Conservation (phyloP, 2,888 invertebrate genomes). For the Glaucopsyche alexis region DNA sequence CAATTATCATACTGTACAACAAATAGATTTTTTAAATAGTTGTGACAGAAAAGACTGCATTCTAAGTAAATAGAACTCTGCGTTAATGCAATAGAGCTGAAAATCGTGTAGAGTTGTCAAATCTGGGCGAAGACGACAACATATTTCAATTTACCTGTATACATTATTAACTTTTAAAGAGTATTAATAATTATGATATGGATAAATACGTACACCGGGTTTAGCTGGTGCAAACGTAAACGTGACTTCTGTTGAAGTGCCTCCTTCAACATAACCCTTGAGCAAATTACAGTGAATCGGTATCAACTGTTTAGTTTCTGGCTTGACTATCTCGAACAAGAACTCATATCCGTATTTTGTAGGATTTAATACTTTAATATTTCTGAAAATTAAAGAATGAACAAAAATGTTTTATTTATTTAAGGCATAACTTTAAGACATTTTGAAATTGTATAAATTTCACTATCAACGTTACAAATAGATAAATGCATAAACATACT, state of each 20-base stretch:
- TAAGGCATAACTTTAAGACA: neutral
- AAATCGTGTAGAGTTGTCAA: too few relatives aligned
- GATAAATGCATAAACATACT: slow-evolving; percentile 50
- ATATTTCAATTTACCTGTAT: too few relatives aligned
- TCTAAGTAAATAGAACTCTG: too few relatives aligned
- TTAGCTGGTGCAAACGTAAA: slow-evolving; percentile 83
- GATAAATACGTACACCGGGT: slow-evolving; percentile 66
- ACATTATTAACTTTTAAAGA: too few relatives aligned
- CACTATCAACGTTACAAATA: neutral
- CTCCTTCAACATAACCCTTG: slow-evolving; percentile 80
- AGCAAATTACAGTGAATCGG: slow-evolving; percentile 81
- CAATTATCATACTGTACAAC: too few relatives aligned
- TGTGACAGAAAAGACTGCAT: too few relatives aligned
- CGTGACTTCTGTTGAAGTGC: slow-evolving; percentile 78
- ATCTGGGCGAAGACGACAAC: too few relatives aligned
- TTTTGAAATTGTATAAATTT: neutral
- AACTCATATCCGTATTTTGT: slow-evolving; percentile 81
- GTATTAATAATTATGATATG: too few relatives aligned
- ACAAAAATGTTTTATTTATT: neutral
- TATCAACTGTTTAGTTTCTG: slow-evolving; percentile 62
- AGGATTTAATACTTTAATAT: slow-evolving; percentile 84
- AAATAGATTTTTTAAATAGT: too few relatives aligned
- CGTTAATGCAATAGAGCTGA: too few relatives aligned
- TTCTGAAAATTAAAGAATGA: slow-evolving; percentile 53
- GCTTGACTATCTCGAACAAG: slow-evolving; percentile 76